Evolutionary conservation across 1,140 invertebrate species (phyloP).

Genomic region (Plectus sambesii): DNA sequence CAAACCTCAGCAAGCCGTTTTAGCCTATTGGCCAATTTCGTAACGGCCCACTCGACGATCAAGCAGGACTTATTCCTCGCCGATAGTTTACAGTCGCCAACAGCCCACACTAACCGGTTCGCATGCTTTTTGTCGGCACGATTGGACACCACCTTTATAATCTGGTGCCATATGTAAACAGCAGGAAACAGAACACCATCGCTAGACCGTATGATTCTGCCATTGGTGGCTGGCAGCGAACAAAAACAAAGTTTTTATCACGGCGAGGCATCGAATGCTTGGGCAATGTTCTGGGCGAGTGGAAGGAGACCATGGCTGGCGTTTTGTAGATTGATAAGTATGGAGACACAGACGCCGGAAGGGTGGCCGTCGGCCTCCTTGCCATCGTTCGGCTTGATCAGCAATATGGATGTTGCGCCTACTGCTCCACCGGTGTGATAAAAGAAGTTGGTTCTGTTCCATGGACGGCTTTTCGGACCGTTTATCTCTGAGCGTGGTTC

Average conservation of each 20-base stretch:
- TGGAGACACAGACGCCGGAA: constrained; percentile 52
- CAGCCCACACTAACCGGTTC: no score
- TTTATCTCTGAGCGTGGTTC: constrained; percentile 9
- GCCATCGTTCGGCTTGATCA: constrained; percentile 49
- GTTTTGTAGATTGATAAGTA: constrained; percentile 52
- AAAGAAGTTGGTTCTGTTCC: constrained; percentile 19
- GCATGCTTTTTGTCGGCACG: no score
- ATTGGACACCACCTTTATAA: no score
- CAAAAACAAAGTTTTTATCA: constrained; percentile 2
- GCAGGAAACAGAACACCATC: constrained; percentile 18
- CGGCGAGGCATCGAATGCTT: constrained; percentile 14
- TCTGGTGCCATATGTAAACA: no score
- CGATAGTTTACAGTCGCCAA: no score
- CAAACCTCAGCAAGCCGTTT: no score
- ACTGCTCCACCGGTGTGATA: constrained; percentile 55
- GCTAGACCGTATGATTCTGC: constrained; percentile 3
- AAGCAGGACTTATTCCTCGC: no score
- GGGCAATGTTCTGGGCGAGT: constrained; percentile 49
- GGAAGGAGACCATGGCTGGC: constrained; percentile 46
- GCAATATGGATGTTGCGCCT: constrained; percentile 53
- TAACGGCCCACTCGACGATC: no score
- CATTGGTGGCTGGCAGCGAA: constrained; percentile 6
- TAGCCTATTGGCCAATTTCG: no score
- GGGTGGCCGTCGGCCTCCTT: constrained; percentile 12
- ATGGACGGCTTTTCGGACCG: not conserved